Conservation (phyloP, 2,113 vertebrate species). For the Hassar affinis region DNA sequence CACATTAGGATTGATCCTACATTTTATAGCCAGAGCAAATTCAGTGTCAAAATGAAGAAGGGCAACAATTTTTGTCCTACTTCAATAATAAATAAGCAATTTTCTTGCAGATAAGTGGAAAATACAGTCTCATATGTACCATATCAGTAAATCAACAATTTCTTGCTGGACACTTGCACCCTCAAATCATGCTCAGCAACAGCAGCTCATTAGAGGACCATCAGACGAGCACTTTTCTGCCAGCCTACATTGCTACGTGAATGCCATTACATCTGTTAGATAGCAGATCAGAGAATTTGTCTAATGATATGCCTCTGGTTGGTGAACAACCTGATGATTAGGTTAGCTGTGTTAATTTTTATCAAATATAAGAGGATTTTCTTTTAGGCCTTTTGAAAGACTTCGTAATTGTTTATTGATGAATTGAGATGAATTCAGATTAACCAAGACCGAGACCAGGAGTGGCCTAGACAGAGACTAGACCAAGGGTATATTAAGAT, state of each 20-base stretch:
- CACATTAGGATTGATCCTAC: neutral
- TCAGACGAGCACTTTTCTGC: slow-evolving; percentile 51
- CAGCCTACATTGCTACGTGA: slow-evolving; percentile 19
- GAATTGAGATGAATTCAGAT: too few relatives aligned
- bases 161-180: slow-evolving; percentile 53
- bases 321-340: slow-evolving; percentile 8
- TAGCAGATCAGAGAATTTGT: slow-evolving; percentile 58
- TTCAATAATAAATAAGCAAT: neutral
- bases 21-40: neutral
- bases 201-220: slow-evolving; percentile 56
- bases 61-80: neutral
- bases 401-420: slow-evolving; percentile 56
- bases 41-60: neutral
- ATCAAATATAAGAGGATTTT: slow-evolving; percentile 31
- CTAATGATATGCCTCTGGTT: slow-evolving; percentile 63
- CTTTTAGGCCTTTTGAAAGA: slow-evolving; percentile 28
- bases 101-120: neutral
- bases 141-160: slow-evolving; percentile 57
- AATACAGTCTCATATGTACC: slow-evolving; percentile 62
- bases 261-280: slow-evolving; percentile 60
- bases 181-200: slow-evolving; percentile 29
- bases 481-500: too few relatives aligned
- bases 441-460: too few relatives aligned
- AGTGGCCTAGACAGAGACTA: too few relatives aligned
- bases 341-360: slow-evolving; percentile 29